phyloP scores from a whole-genome alignment of 2,113 vertebrate species.

The Xenopus tropicalis region DNA sequence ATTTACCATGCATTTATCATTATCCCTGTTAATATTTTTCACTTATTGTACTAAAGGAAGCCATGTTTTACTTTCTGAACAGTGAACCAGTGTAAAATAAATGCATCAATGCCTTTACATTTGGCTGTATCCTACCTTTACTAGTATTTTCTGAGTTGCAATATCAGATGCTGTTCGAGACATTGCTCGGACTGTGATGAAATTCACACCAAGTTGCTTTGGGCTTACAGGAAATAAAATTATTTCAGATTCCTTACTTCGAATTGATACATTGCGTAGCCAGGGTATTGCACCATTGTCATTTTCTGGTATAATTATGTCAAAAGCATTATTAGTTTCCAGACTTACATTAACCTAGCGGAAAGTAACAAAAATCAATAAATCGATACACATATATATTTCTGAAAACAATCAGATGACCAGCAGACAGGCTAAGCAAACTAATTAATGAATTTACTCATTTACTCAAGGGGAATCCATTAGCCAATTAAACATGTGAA shows the following conservation, averaged over 20 bases:
- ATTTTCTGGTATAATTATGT: constrained; percentile 50
- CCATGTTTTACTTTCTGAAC: too few species aligned
- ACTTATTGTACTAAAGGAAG: too few species aligned
- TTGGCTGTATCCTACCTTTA: constrained; percentile 61
- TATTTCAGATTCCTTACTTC: constrained; percentile 34
- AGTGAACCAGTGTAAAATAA: too few species aligned
- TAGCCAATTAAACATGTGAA: too few species aligned
- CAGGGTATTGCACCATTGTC: constrained; percentile 7
- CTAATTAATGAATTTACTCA: too few species aligned
- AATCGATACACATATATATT: background rate
- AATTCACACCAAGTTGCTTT: constrained; percentile 57
- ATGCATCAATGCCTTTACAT: background rate
- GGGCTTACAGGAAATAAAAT: constrained; percentile 60
- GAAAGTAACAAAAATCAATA: background rate
- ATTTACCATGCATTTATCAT: too few species aligned
- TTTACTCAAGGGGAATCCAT: too few species aligned
- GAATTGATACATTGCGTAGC: constrained; percentile 44
- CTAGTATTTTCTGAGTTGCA: constrained; percentile 52
- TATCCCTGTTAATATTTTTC: too few species aligned
- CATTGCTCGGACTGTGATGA: constrained; percentile 56
- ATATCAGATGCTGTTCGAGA: constrained; percentile 47
- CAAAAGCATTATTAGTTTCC: constrained; percentile 52
- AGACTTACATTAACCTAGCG: constrained; percentile 59
- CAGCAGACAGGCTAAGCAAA: too few species aligned
- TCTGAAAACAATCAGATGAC: too few species aligned